Conservation (phyloP, 2,888 invertebrate species). For the Notodonta dromedarius region DNA sequence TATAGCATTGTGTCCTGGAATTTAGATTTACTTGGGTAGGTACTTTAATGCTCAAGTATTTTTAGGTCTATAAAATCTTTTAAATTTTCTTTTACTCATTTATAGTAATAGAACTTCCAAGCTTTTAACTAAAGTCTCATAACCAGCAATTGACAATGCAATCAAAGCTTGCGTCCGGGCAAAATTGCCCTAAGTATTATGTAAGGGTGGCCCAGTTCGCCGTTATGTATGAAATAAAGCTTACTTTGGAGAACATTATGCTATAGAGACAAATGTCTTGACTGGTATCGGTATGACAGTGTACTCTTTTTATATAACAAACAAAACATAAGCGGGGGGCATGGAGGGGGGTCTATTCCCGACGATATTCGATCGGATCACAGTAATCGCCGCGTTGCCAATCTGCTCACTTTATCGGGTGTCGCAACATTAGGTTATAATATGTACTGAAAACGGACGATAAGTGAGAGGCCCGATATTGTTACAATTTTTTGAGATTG, state of each 20-base stretch:
- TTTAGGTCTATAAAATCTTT: too few species aligned
- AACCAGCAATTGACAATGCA: constrained; percentile 38
- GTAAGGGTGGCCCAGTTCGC: constrained; percentile 43
- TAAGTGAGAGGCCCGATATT: constrained; percentile 66
- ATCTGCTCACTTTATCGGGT: constrained; percentile 76
- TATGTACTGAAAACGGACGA: constrained; percentile 69
- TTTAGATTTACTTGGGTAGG: too few species aligned
- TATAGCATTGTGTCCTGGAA: not conserved
- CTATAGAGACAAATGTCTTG: constrained; percentile 73
- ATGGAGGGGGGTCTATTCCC: constrained; percentile 75
- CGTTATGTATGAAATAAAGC: constrained; percentile 50
- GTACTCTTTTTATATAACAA: constrained; percentile 82
- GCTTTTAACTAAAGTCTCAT: constrained; percentile 20
- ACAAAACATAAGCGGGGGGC: constrained; percentile 68
- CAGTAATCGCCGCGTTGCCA: constrained; percentile 78
- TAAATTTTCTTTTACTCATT: not conserved
- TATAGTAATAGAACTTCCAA: constrained; percentile 13
- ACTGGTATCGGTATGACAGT: constrained; percentile 73
- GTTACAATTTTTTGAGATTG: constrained; percentile 47
- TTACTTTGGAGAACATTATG: constrained; percentile 83
- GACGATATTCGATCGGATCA: constrained; percentile 80
- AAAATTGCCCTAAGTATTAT: constrained; percentile 51
- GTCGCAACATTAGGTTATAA: constrained; percentile 73
- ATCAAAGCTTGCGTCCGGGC: constrained; percentile 39
- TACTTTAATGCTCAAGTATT: too few species aligned